Base-by-base conservation (phyloP, 2,113 vertebrate species). In the Anthoscopus minutus region DNA sequence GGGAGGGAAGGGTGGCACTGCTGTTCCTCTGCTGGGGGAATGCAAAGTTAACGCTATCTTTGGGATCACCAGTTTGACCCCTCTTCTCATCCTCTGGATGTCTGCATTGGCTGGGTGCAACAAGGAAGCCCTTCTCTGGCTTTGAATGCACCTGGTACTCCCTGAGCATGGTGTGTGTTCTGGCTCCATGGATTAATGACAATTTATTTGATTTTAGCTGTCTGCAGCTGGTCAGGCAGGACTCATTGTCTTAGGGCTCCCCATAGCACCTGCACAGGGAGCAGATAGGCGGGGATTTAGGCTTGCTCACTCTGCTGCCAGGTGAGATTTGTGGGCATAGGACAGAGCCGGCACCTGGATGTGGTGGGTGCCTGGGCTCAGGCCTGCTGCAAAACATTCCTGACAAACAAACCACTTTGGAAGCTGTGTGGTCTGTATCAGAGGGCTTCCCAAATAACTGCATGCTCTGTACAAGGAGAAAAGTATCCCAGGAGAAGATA, bases 151-250 rank as follows among this genome's bases (percentile, higher is more conserved):
- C 11, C 16, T 25, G 4, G 9, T 31, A 60, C 15, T 61, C 33
- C 30, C 15, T 0, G 8, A 48, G 10, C 17, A 20, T 6, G 17
- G 3, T 3, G 1, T 20, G 22, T 65, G 38, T 13, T 71, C 40
- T 47, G 27, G 30, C 22, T 53, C 1, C 0, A 4, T 1, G 7
- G 5, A n/a, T 40, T 51, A 37, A 50, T 10, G 6, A 56, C 12
- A 44, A 19, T 71, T 80, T 23, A 35, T 33, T 54, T 72, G 22
- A 48, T 53, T 89, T 70, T 71, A 74, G 56, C 24, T 31, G n/a
- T 42, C 38, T 78, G 27, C 18, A 69, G 33, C 45, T 28, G 31
- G 20, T 42, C 44, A 72, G 48, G 66, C 14, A 71, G 42, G 50
- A 65, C 28, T 83, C 4, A 0, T 2, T 7, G 11, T 38, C 21